Evolutionary conservation across 1,140 invertebrate genomes (phyloP).

Genomic region (Mesaphorura yosii): DNA sequence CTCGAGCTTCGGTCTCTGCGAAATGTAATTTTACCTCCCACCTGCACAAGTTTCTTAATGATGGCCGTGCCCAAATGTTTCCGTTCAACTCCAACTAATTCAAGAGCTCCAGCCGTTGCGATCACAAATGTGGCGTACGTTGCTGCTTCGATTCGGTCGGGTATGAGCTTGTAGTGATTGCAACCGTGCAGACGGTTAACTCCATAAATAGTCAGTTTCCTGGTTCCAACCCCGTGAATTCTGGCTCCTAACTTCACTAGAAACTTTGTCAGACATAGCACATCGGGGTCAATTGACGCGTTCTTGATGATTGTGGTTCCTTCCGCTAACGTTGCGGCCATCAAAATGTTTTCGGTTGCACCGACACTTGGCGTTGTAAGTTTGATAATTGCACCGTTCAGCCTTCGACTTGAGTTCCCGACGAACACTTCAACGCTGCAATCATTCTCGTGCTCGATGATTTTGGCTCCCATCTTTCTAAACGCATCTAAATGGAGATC

Average conservation of each 20-base stretch:
- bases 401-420: neutral
- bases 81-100: neutral
- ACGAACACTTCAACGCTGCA: neutral
- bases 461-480: neutral
- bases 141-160: constrained; percentile 33
- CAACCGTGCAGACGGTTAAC: constrained; percentile 26
- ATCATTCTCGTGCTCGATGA: neutral
- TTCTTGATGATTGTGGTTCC: constrained; percentile 32
- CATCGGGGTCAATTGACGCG: constrained; percentile 33
- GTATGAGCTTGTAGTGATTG: constrained; percentile 26
- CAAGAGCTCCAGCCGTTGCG: neutral
- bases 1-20: neutral
- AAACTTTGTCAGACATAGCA: constrained; percentile 29
- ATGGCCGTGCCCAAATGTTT: neutral
- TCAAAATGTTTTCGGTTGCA: constrained; percentile 25
- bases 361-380: constrained; percentile 5
- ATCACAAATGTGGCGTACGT: neutral
- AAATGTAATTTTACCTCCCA: neutral
- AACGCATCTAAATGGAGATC: neutral
- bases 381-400: constrained; percentile 10
- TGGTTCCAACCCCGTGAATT: constrained; percentile 29
- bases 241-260: constrained; percentile 33
- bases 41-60: neutral
- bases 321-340: constrained; percentile 31
- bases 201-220: constrained; percentile 18